These are phyloP conservation scores for Irena cyanogastra DNA, from an alignment of 2,113 vertebrate species.

Conservation along the genomic window DNA sequence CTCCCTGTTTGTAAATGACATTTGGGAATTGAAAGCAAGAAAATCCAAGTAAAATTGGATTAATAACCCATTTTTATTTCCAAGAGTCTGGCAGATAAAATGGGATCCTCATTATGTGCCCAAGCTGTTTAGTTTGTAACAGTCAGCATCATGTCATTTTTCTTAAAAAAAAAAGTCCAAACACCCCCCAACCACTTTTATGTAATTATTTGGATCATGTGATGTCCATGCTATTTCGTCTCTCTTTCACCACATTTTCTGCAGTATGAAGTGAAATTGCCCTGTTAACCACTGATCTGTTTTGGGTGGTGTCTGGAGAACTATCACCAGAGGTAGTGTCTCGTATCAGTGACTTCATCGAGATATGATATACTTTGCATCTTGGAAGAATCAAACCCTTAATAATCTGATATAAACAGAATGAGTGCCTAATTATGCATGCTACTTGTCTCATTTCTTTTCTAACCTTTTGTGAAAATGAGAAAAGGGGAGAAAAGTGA, in stretches of 20 bases:
- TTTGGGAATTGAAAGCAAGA: not conserved
- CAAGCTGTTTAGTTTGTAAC: not conserved
- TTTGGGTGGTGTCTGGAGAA: not conserved
- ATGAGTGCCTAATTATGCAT: not conserved
- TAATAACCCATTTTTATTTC: not conserved
- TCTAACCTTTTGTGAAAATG: not conserved
- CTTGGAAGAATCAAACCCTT: not conserved
- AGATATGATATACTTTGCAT: not conserved
- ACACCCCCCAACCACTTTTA: fast-evolving
- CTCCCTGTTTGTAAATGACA: not conserved
- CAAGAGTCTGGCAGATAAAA: not conserved
- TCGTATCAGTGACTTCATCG: not conserved
- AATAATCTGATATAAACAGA: not conserved
- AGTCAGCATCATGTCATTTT: not conserved
- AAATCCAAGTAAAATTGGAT: not conserved
- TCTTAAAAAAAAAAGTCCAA: not conserved
- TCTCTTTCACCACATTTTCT: not conserved
- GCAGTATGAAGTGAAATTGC: not conserved
- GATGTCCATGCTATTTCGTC: not conserved
- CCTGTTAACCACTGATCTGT: not conserved
- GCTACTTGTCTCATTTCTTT: not conserved
- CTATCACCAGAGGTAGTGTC: not conserved
- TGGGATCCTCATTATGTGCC: not conserved
- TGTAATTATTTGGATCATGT: not conserved
- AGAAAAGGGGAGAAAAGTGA: not conserved